Evolutionary conservation across 1,140 invertebrate species (phyloP), one percentile per base, ranked within the genome.

Genomic region (Notospermus geniculatus): DNA sequence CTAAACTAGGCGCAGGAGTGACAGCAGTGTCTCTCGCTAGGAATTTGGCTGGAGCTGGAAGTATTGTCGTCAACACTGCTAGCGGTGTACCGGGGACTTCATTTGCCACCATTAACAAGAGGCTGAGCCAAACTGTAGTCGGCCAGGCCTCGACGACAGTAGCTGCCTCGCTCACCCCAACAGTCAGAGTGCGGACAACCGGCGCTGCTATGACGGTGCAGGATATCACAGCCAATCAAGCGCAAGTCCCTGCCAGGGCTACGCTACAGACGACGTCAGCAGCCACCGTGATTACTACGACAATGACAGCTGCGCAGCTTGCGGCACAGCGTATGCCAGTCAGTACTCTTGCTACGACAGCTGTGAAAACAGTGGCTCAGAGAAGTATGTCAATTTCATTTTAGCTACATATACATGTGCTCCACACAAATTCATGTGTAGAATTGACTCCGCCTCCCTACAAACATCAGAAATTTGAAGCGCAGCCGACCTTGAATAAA

Each of bases 271-370:
- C 45, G 53, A 78, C 23, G 77, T 74, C 27, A 80, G 73, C 64
- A 17, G 65, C 58, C 19, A 50, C 46, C n/a, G 64, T 60, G 17
- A 63, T 65, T 0, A 66, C 63, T 29, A 65, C 71, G 9, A 85
- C 85, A 66, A 82, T 86, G 0, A 85, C 84, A 13, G 78, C 82
- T 1, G 81, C 83, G 0, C 86, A 87, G 58, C 43, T 86, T 17
- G 65, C 84, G 82, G 32, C 23, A n/a, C 29, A 17, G 2, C 17
- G 22, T 5, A 52, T 59, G 17, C 58, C 64, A 25, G 62, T 61
- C 56, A 60, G 62, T 30, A 62, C 55, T 23, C 15, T 66, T 29
- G 53, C 59, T 39, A 29, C 59, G 13, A 59, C 57, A 57, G 46
- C 46, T 17, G 36, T 63, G 22, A 56, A 58, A 54, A 67, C 62